Evolutionary conservation across 2,888 invertebrate species (phyloP).

Genomic region (Ichneumoninae sp.): DNA sequence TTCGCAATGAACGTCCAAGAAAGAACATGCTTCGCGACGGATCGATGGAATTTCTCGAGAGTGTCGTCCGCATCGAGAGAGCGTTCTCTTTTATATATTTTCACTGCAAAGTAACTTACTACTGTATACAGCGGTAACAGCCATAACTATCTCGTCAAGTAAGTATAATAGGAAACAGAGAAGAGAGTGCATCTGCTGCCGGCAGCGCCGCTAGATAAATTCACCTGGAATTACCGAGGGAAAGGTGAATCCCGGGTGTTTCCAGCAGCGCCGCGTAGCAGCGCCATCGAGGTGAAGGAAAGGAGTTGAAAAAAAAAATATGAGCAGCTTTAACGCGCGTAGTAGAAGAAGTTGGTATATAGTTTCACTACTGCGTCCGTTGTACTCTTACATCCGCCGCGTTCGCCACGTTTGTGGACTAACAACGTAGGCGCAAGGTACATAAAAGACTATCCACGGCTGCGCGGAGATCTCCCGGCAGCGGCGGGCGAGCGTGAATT

Average conservation of each 20-base stretch:
- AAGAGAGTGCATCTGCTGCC: conserved; percentile 51
- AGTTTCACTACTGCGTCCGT: conserved; percentile 58
- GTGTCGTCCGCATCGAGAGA: neutral
- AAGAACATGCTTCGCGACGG: neutral
- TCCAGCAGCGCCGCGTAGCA: conserved; percentile 64
- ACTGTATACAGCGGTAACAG: neutral
- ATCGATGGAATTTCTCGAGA: neutral
- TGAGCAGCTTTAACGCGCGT: conserved; percentile 30
- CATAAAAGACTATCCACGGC: neutral
- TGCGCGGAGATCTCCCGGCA: conserved; percentile 37
- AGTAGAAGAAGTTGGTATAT: conserved; percentile 41
- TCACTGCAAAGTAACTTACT: neutral
- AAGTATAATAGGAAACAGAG: conserved; percentile 47
- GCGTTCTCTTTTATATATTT: conserved; percentile 4
- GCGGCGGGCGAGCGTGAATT: conserved; percentile 61
- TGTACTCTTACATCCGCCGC: conserved; percentile 45
- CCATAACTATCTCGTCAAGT: conserved; percentile 3
- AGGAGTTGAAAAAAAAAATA: conserved; percentile 50
- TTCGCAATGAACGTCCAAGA: neutral
- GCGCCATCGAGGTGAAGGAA: conserved; percentile 60
- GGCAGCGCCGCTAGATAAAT: conserved; percentile 65
- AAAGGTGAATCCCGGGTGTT: conserved; percentile 72
- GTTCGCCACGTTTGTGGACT: conserved; percentile 20
- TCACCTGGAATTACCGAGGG: conserved; percentile 68
- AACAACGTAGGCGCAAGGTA: neutral